phyloP scores from a whole-genome alignment of 1,140 invertebrate species.

The Schmidtea mediterranea region DNA sequence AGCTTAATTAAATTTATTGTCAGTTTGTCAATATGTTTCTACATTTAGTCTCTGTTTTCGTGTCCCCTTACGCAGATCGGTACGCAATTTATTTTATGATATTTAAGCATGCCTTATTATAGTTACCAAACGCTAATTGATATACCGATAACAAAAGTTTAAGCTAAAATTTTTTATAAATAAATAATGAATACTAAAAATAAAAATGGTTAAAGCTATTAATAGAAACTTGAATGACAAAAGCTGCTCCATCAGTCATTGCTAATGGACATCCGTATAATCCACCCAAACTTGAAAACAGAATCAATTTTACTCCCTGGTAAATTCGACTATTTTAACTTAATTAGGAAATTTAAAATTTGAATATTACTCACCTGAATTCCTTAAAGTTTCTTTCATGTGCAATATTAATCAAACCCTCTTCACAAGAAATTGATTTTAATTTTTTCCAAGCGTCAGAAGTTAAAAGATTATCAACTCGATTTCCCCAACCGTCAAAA shows the following conservation, averaged over 20 bases:
- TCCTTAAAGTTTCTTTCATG: conserved; percentile 25
- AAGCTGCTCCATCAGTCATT: conserved; percentile 38
- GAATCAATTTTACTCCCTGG: conserved; percentile 32
- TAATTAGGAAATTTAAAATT: background rate
- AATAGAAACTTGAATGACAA: conserved; percentile 29
- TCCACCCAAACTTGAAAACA: conserved; percentile 32
- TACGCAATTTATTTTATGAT: too few species aligned
- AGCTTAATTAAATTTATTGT: too few species aligned
- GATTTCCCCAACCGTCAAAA: conserved; percentile 33
- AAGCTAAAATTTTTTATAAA: too few species aligned
- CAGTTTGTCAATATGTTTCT: too few species aligned
- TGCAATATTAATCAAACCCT: conserved; percentile 33
- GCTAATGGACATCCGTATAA: conserved; percentile 35
- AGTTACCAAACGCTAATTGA: too few species aligned
- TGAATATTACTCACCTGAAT: background rate
- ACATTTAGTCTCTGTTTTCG: too few species aligned
- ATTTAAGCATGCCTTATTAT: too few species aligned
- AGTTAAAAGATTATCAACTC: conserved; percentile 30
- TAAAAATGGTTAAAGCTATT: too few species aligned
- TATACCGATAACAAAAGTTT: too few species aligned
- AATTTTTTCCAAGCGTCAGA: conserved; percentile 32
- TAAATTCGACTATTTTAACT: conserved; percentile 28
- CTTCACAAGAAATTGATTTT: conserved; percentile 33
- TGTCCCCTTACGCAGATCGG: too few species aligned
- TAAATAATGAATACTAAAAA: too few species aligned